Evolutionary conservation across 2,797 vertebrate species (phyloP), one percentile per base, ranked within the genome.

Genomic region (Neostethus bicornis): DNA sequence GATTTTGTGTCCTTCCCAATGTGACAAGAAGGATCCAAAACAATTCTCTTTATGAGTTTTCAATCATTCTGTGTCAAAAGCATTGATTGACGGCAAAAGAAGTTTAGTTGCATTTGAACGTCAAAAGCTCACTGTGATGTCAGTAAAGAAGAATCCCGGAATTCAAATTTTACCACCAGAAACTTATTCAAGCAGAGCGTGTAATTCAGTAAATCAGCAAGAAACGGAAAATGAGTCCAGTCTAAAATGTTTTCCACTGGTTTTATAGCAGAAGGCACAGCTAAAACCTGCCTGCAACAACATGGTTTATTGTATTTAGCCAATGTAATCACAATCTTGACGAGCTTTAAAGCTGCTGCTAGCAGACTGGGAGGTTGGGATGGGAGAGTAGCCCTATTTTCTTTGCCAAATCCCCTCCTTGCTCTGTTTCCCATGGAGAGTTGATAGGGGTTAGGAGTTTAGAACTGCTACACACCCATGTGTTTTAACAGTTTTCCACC

Each of bases 401-500:
- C 61, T 63, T 52, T 81, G 80, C 78, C 75, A 79, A 72, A 51
- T 23, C 67, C 72, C 70, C 58, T 65, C 56, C 69, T 59, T 65
- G 10, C 49, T 68, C 53, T 16, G 44, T 59, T 85, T 87, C 79
- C 80, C 76, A 68, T 68, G 70, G 73, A 81, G 64, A 75, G 79
- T 69, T 80, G 81, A 84, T 68, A 80, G 37, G 70, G 80, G 75
- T 81, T 81, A 66, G 59, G 62, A 81, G 74, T 85, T 87, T 80
- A 55, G 71, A 78, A 75, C 65, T 37, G 64, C 70, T 65, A 80
- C 82, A 83, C 87, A 51, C 85, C 85, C 86, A 84, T 81, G 68
- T 81, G 77, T 80, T 86, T 85, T 77, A 79, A 75, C 80, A 80
- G 82, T 73, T 79, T 79, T 66, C 59, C 65, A 77, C 73, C 83